A percentile compares a stretch with the other conserved stretches of the same genome.
Evolutionary conservation across 2,888 invertebrate genomes (phyloP).

Genomic region (Phyllotreta cruciferae): DNA sequence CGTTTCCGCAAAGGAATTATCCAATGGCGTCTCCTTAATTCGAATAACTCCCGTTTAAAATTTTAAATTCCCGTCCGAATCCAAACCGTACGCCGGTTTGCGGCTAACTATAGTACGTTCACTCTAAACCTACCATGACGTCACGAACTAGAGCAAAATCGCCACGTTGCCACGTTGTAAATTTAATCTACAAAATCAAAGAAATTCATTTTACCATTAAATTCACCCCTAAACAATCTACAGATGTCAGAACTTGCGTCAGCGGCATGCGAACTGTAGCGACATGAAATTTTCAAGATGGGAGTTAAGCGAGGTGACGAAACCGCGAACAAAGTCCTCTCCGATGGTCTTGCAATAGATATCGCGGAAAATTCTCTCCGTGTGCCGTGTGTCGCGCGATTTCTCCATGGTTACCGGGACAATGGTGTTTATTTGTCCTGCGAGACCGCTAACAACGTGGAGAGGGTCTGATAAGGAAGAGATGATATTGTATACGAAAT

Average conservation of each 20-base stretch:
- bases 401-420: constrained; percentile 63
- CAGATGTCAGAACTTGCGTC: no score
- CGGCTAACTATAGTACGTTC: no score
- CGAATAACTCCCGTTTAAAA: constrained; percentile 26
- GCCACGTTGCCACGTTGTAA: no score
- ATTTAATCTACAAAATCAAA: no score
- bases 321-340: constrained; percentile 27
- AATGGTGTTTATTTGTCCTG: constrained; percentile 63
- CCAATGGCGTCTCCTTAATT: constrained; percentile 20
- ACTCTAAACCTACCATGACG: no score
- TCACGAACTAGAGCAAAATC: no score
- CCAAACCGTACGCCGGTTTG: no score
- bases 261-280: constrained; percentile 1
- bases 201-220: no score
- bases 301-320: constrained; percentile 32
- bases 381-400: constrained; percentile 57
- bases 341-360: constrained; percentile 38
- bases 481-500: constrained; percentile 61
- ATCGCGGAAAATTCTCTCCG: constrained; percentile 48
- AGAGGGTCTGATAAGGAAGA: constrained; percentile 61
- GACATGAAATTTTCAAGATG: constrained; percentile 35
- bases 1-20: constrained; percentile 2
- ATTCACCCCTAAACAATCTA: no score
- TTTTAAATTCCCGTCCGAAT: constrained; percentile 29
- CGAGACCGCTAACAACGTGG: constrained; percentile 62